Percentiles rank a stretch among this genome's conserved stretches.
phyloP scores from a whole-genome alignment of 2,888 invertebrate genomes.

The Caenorhabditis sp. region DNA sequence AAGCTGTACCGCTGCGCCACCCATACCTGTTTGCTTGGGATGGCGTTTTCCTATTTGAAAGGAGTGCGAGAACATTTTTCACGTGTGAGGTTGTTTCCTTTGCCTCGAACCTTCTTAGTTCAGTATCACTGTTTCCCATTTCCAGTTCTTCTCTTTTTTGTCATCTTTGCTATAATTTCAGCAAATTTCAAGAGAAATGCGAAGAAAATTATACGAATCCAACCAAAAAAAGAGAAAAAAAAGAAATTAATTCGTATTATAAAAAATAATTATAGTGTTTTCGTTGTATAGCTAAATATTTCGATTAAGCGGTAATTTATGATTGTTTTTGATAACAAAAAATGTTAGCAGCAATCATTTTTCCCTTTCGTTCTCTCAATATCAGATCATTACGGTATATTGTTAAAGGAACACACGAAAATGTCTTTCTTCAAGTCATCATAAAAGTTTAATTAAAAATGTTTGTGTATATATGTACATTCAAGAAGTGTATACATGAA shows the following conservation, averaged over 20 bases:
- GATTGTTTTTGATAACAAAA: constrained; percentile 14
- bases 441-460: constrained; percentile 29
- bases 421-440: constrained; percentile 3
- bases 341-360: constrained; percentile 11
- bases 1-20: no score
- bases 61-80: no score
- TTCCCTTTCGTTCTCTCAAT: background rate
- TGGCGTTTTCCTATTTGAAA: no score
- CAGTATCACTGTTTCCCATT: no score
- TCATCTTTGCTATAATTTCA: no score
- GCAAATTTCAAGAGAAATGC: no score
- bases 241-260: background rate
- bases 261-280: background rate
- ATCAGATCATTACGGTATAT: constrained; percentile 5
- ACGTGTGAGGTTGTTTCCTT: no score
- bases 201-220: no score
- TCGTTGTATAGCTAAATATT: background rate
- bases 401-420: background rate
- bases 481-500: constrained; percentile 16
- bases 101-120: no score
- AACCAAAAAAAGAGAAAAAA: no score
- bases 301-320: constrained; percentile 28
- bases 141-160: no score
- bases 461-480: constrained; percentile 5
- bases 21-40: no score